A percentile compares a stretch with the other conserved stretches of the same genome.
phyloP scores from a whole-genome alignment of 2,113 vertebrate genomes.

The Procapra przewalskii region DNA sequence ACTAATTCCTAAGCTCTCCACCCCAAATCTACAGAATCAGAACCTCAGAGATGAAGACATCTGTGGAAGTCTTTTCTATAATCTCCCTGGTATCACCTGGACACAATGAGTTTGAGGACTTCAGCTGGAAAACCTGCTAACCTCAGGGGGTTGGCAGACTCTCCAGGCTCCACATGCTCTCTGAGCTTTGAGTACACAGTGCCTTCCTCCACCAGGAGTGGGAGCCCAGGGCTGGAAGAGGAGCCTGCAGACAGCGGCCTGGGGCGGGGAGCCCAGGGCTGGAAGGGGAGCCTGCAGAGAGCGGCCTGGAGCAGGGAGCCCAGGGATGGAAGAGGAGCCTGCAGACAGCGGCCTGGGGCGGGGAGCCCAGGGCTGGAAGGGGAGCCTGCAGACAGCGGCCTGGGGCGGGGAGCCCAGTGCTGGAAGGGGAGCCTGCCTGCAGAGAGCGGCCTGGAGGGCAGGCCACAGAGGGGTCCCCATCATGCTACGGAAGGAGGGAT shows the following conservation, averaged over 20 bases:
- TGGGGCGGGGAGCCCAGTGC: too few species aligned
- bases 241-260: too few species aligned
- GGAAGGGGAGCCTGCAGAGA: too few species aligned
- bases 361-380: too few species aligned
- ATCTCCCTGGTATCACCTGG: background rate
- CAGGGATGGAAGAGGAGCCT: too few species aligned
- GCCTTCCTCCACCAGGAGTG: background rate
- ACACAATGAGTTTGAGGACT: background rate
- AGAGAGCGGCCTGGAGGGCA: background rate
- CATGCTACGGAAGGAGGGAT: fast-evolving
- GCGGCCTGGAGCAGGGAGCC: background rate
- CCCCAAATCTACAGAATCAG: background rate
- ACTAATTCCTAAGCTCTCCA: background rate
- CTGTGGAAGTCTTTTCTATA: background rate
- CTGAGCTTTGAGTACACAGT: background rate
- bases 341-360: fast-evolving
- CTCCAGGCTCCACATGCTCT: background rate
- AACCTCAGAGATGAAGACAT: background rate
- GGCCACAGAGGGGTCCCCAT: background rate
- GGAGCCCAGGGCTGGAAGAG: background rate
- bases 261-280: background rate
- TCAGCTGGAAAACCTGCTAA: background rate
- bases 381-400: too few species aligned
- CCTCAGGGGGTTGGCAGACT: background rate
- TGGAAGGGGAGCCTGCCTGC: background rate